A percentile compares a stretch with the other conserved stretches of the same genome.
phyloP scores from a whole-genome alignment of 92 coral and sea anemone genomes.

The Phenganax marumi region DNA sequence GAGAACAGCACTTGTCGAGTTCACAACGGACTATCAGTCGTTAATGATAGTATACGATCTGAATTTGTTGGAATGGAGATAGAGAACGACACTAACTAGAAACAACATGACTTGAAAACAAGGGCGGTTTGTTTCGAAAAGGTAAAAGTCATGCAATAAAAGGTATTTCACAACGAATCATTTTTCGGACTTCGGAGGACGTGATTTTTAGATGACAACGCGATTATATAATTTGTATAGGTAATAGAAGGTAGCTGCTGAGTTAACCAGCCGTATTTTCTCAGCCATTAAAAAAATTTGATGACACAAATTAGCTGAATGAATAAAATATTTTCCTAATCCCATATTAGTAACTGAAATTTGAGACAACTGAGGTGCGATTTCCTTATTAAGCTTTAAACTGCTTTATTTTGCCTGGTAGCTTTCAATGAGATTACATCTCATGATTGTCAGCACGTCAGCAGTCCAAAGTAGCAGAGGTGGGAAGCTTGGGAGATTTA shows the following conservation, averaged over 20 bases:
- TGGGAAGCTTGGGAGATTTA: too few relatives aligned
- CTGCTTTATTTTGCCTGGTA: conserved; percentile 8
- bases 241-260: neutral
- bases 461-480: too few relatives aligned
- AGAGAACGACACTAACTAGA: too few relatives aligned
- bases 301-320: conserved; percentile 16
- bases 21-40: too few relatives aligned
- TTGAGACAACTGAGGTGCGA: neutral
- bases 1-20: too few relatives aligned
- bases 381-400: conserved; percentile 21
- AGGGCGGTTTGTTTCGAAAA: too few relatives aligned
- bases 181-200: neutral
- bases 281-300: conserved; percentile 1
- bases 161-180: too few relatives aligned
- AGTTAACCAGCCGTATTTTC: neutral
- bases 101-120: too few relatives aligned
- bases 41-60: too few relatives aligned
- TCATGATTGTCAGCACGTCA: conserved; percentile 18
- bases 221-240: neutral
- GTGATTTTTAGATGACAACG: neutral
- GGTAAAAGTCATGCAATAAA: too few relatives aligned
- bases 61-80: too few relatives aligned
- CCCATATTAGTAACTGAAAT: conserved; percentile 3
- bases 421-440: conserved; percentile 10
- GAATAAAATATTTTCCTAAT: conserved; percentile 8